Percentiles rank a stretch among this genome's conserved stretches.
phyloP scores from a whole-genome alignment of 2,113 vertebrate genomes.

The Chaenogobius annularis region DNA sequence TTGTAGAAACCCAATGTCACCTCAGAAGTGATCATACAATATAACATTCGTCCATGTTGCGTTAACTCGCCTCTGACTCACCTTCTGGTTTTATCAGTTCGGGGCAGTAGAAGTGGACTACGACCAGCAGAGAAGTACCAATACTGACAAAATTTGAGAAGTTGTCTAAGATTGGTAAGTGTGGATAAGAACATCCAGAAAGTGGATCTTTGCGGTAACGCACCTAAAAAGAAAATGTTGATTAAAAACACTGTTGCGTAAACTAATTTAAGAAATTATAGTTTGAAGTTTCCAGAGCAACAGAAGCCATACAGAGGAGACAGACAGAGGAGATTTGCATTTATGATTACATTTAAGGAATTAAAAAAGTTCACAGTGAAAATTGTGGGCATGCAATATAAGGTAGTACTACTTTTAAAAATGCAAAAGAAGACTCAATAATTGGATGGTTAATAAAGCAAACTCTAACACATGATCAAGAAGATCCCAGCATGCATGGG shows the following conservation, averaged over 20 bases:
- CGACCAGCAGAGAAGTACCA: conserved; percentile 85
- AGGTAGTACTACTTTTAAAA: background rate
- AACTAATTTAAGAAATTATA: background rate
- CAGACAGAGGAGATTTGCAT: background rate
- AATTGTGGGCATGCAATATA: background rate
- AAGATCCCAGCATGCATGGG: no score
- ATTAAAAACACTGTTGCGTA: background rate
- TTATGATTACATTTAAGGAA: background rate
- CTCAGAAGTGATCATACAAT: background rate
- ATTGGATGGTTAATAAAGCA: background rate
- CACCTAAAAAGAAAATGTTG: conserved; percentile 74
- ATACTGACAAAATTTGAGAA: conserved; percentile 89
- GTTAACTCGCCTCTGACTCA: conserved; percentile 57
- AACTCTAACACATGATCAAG: background rate
- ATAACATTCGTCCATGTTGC: background rate
- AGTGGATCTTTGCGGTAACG: conserved; percentile 93
- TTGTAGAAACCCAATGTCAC: no score
- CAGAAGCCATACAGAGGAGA: background rate
- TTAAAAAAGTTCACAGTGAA: background rate
- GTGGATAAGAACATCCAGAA: conserved; percentile 83
- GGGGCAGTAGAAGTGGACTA: conserved; percentile 95
- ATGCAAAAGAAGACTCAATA: background rate
- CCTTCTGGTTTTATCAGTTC: conserved; percentile 91
- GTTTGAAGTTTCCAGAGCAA: no score
- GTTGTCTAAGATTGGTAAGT: conserved; percentile 89